phyloP scores from a whole-genome alignment of 2,888 invertebrate genomes.

The Sarcophaga carnaria region DNA sequence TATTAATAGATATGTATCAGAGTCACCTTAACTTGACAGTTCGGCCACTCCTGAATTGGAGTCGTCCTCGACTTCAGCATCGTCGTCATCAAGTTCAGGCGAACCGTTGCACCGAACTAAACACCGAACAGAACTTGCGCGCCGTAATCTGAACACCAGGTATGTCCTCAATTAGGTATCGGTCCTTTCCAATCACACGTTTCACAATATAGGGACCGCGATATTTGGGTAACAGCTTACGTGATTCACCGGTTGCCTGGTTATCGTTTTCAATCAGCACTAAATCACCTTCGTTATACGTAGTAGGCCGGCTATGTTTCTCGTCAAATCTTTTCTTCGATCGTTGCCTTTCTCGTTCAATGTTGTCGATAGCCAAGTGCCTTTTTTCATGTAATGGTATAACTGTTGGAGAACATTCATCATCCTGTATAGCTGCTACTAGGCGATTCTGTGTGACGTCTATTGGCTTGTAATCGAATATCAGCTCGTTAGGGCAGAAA shows the following conservation, averaged over 20 bases:
- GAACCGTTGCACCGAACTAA: constrained; percentile 37
- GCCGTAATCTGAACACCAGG: constrained; percentile 44
- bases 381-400: constrained; percentile 28
- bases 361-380: constrained; percentile 20
- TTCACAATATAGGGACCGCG: constrained; percentile 4
- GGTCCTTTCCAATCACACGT: constrained; percentile 57
- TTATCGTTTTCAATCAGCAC: constrained; percentile 57
- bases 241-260: constrained; percentile 63
- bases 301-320: not conserved
- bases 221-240: constrained; percentile 60
- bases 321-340: not conserved
- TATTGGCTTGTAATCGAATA: constrained; percentile 46
- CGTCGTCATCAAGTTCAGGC: constrained; percentile 5
- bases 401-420: constrained; percentile 1
- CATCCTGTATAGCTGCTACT: constrained; percentile 48
- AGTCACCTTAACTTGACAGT: not conserved
- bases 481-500: constrained; percentile 49
- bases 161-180: constrained; percentile 68
- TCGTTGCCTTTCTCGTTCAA: constrained; percentile 29
- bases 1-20: too few species aligned
- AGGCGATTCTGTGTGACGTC: constrained; percentile 46
- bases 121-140: constrained; percentile 50
- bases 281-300: constrained; percentile 43
- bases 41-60: not conserved
- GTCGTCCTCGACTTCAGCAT: not conserved